Base-by-base conservation (phyloP, 2,797 vertebrate species). In the Cryptoprocta ferox region DNA sequence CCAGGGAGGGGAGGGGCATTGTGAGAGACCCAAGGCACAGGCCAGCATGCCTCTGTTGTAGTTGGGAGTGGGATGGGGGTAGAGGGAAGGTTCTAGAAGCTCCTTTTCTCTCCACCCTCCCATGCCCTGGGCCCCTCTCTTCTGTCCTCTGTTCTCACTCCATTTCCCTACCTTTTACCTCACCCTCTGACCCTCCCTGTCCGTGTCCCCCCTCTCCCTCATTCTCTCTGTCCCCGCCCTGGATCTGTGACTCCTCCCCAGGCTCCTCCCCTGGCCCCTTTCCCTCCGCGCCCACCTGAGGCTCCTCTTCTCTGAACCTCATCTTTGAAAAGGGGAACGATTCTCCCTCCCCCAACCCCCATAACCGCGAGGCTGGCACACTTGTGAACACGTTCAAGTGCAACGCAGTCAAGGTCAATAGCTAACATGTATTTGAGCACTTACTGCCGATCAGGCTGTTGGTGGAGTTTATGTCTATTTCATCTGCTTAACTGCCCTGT, bases 81-180 rank as follows among this genome's bases (percentile, higher is more conserved):
- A 63, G 13, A 26, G 28, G 42, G 92, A 85, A 94, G 59, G 32
- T 92, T 76, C 81, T 88, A 16, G 94, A 92, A 95, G 68, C 10
- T 2, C 24, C 71, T 21, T 37, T 35, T 45, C 65, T 85, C n/a
- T 37, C 37, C 24, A 18, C 66, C 68, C 56, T 4, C n/a, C 50
- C 71, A 50, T 6, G 0, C 15, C 19, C 18, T 32, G 0, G 1
- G 13, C 3, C 16, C 21, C 21, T 15, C 7, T 19, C 24, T 21
- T 19, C 53, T 10, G 45, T 18, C 63, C 9, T 11, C 61, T 13
- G 2, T 59, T 59, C 75, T 39, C 5, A 2, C 6, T 14, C 71
- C 16, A 13, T 11, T 6, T 37, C 75, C 73, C 50, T 18, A 10
- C 32, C 75, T 78, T 48, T 30, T 39, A 24, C 37, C 53, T 26